phyloP scores from a whole-genome alignment of 2,888 invertebrate species.

The Bugulina stolonifera region DNA sequence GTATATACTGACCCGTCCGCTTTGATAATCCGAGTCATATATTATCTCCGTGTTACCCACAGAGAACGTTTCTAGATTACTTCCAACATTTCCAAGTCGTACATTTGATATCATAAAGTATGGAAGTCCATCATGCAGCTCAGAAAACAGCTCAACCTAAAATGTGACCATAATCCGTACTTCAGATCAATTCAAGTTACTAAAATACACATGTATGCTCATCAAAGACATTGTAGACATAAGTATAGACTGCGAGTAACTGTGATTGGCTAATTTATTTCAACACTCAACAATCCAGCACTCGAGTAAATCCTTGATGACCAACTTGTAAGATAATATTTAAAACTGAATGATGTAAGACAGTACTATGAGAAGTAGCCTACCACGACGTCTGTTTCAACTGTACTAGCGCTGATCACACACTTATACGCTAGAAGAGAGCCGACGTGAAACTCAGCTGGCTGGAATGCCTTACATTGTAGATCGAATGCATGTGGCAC shows the following conservation, averaged over 20 bases:
- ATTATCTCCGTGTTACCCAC: background rate
- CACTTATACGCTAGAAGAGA: background rate
- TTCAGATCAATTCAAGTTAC: no score
- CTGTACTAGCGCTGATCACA: background rate
- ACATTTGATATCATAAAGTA: slow-evolving; percentile 15
- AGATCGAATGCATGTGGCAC: background rate
- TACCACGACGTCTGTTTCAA: slow-evolving; percentile 1
- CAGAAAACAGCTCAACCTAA: slow-evolving; percentile 1
- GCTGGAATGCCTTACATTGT: background rate
- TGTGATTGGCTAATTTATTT: no score
- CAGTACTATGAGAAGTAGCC: background rate
- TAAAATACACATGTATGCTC: no score
- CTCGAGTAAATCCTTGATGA: no score
- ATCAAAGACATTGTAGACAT: no score
- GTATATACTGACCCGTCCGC: background rate
- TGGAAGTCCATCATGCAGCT: background rate
- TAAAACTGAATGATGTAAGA: no score
- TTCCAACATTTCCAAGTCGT: background rate
- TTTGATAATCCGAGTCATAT: background rate
- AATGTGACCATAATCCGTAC: no score
- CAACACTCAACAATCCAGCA: no score
- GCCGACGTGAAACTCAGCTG: background rate
- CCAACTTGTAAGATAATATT: no score
- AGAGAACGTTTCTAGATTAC: background rate
- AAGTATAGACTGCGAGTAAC: no score